Evolutionary conservation across 2,797 vertebrate species (phyloP).

Genomic region (Gymnocypris eckloni): DNA sequence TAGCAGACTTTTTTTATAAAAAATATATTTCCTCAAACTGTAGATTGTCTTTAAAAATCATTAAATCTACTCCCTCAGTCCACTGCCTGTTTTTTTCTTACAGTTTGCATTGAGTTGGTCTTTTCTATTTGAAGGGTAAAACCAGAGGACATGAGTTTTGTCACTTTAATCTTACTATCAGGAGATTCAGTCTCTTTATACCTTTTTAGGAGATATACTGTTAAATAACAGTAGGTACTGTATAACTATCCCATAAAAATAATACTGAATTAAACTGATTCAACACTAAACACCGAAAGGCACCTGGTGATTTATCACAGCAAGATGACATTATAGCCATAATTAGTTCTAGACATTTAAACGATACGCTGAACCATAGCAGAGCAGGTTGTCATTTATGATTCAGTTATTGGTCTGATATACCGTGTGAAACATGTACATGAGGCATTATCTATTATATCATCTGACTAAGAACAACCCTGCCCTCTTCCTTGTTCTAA

Average conservation of each 20-base stretch:
- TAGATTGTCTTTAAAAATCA: not conserved
- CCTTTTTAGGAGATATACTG: too few relatives aligned
- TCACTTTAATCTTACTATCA: too few relatives aligned
- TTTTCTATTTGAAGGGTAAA: not conserved
- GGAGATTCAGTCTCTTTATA: too few relatives aligned
- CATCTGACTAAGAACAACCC: not conserved
- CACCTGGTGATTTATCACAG: not conserved
- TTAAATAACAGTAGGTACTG: not conserved
- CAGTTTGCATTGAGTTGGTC: not conserved
- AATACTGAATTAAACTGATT: not conserved
- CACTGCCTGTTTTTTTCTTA: not conserved
- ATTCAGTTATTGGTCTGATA: not conserved
- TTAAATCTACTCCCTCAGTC: not conserved
- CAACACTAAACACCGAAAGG: not conserved
- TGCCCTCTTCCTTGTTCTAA: not conserved
- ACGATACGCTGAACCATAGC: not conserved
- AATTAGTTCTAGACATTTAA: not conserved
- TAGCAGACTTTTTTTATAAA: not conserved
- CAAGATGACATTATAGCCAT: not conserved
- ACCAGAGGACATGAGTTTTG: not conserved
- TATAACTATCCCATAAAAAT: not conserved
- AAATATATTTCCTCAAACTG: not conserved
- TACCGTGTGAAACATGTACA: not conserved
- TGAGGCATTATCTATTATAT: not conserved
- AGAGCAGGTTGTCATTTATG: not conserved